Conservation (phyloP, 2,113 vertebrate genomes). For the Pyxicephalus adspersus region DNA sequence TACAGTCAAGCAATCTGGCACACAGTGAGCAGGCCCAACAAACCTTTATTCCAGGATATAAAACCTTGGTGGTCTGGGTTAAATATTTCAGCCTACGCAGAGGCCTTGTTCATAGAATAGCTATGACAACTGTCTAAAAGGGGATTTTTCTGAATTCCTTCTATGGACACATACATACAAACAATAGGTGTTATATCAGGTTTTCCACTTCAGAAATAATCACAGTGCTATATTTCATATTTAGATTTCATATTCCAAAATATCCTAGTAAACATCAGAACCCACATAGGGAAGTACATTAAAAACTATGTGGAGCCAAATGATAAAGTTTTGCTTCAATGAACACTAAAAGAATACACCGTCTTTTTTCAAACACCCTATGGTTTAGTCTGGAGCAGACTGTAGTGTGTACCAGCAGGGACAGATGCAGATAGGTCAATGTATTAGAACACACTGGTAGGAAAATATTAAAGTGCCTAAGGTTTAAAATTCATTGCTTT, state of each 20-base stretch:
- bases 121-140: too few species aligned
- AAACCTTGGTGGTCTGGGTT: too few species aligned
- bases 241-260: neutral
- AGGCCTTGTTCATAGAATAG: too few species aligned
- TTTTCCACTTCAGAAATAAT: too few species aligned
- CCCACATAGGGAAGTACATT: neutral
- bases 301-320: neutral
- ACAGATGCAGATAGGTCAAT: neutral
- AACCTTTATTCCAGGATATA: too few species aligned
- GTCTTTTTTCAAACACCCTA: constrained; percentile 17
- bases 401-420: neutral
- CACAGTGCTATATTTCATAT: too few species aligned
- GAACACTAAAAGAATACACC: neutral
- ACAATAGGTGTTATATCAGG: too few species aligned
- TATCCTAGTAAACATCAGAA: neutral
- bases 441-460: neutral
- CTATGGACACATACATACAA: too few species aligned
- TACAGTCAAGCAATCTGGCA: too few species aligned
- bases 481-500: neutral
- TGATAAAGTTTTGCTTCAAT: neutral
- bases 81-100: too few species aligned
- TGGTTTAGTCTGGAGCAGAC: neutral
- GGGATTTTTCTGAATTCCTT: too few species aligned
- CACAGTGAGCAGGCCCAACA: too few species aligned
- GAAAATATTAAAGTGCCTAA: neutral